Conservation (phyloP, 2,113 vertebrate genomes). For the Oryzias javanicus region DNA sequence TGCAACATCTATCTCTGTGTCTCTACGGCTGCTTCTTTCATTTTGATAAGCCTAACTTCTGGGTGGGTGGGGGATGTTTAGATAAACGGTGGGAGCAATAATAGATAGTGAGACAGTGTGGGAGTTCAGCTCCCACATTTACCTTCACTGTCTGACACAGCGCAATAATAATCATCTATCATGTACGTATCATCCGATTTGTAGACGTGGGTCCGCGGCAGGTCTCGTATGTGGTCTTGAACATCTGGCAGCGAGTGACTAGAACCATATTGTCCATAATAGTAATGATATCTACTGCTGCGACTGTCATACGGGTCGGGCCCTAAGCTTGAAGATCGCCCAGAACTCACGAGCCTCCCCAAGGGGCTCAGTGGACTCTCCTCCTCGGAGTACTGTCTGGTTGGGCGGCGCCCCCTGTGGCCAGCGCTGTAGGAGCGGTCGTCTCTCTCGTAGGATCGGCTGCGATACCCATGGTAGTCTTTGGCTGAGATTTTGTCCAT, state of each 20-base stretch:
- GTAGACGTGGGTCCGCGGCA: conserved; percentile 91
- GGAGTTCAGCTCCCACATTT: conserved; percentile 85
- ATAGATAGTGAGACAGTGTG: conserved; percentile 72
- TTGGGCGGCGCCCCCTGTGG: conserved; percentile 82
- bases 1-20: conserved; percentile 74
- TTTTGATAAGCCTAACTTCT: conserved; percentile 69
- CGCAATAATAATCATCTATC: conserved; percentile 97
- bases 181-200: conserved; percentile 96
- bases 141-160: conserved; percentile 99
- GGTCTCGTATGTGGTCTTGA: conserved; percentile 92
- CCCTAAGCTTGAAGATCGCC: conserved; percentile 78
- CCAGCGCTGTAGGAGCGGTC: conserved; percentile 78
- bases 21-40: conserved; percentile 59
- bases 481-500: conserved; percentile 86
- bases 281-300: conserved; percentile 73
- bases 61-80: conserved; percentile 81
- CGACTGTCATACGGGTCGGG: conserved; percentile 82
- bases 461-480: conserved; percentile 85
- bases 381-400: conserved; percentile 90
- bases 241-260: conserved; percentile 99
- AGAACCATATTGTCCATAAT: conserved; percentile 89
- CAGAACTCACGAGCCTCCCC: conserved; percentile 82
- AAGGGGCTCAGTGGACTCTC: conserved; percentile 89
- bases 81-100: conserved; percentile 70
- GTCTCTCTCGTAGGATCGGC: conserved; percentile 91